These are phyloP conservation scores for Mimachlamys varia DNA, from an alignment of 2,888 invertebrate genomes.

Conservation along the genomic window DNA sequence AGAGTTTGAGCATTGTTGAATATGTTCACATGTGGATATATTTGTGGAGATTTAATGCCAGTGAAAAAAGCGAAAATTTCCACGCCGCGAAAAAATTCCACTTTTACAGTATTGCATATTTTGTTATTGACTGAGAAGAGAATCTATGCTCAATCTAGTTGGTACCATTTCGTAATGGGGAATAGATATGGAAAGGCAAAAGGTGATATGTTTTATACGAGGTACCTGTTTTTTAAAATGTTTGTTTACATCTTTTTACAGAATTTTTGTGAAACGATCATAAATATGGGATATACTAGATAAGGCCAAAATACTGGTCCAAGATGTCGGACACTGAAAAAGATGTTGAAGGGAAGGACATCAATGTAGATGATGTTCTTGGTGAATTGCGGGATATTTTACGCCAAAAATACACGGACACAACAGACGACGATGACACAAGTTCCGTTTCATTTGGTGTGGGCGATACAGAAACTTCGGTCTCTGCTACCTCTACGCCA, in stretches of 20 bases:
- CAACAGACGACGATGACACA: not conserved
- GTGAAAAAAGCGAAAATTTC: no score
- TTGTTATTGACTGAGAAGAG: no score
- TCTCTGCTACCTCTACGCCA: not conserved
- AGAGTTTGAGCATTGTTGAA: no score
- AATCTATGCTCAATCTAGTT: no score
- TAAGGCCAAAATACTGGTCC: not conserved
- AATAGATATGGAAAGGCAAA: no score
- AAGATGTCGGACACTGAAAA: slow-evolving; percentile 28
- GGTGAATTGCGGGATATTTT: slow-evolving; percentile 46
- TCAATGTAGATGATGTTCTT: slow-evolving; percentile 45
- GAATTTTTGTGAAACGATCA: not conserved
- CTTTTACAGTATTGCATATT: no score
- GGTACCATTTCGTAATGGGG: no score
- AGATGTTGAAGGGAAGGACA: slow-evolving; percentile 43
- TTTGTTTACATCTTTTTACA: slow-evolving; percentile 12
- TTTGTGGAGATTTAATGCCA: no score
- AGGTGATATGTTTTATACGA: no score
- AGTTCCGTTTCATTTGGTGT: slow-evolving; percentile 11
- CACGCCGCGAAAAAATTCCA: no score
- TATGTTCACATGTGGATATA: no score
- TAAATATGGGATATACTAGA: not conserved
- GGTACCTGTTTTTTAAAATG: not conserved
- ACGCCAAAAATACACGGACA: slow-evolving; percentile 41
- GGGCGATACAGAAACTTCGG: not conserved